These are phyloP conservation scores for Physocephala rufipes DNA, from an alignment of 2,888 invertebrate species.

Conservation along the genomic window DNA sequence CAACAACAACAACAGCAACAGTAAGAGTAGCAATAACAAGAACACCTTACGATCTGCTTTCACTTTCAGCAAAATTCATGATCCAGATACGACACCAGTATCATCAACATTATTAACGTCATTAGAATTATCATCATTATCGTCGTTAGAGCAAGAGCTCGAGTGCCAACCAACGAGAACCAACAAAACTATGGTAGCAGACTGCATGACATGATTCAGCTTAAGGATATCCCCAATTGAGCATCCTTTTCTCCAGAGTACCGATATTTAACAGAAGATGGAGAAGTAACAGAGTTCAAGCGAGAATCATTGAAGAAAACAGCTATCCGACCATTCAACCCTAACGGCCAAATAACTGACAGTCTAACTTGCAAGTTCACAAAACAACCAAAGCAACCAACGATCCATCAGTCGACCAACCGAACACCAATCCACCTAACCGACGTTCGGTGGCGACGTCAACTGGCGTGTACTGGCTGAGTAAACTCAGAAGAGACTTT, in stretches of 20 bases:
- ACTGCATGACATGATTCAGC: conserved; percentile 24
- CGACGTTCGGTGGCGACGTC: too few relatives aligned
- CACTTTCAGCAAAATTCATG: conserved; percentile 47
- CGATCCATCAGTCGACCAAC: conserved; percentile 5
- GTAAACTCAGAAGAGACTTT: conserved; percentile 14
- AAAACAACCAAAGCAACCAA: too few relatives aligned
- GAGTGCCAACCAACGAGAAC: conserved; percentile 15
- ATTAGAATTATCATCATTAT: neutral
- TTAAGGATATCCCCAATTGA: conserved; percentile 32
- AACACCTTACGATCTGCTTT: conserved; percentile 45
- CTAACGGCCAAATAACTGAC: neutral
- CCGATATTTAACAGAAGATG: neutral
- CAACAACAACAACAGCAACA: conserved; percentile 38
- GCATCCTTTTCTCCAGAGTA: conserved; percentile 33
- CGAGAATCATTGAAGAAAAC: conserved; percentile 4
- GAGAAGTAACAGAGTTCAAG: too few relatives aligned
- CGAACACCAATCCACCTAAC: too few relatives aligned
- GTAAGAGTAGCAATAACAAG: neutral
- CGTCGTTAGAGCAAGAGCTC: neutral
- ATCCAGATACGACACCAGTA: conserved; percentile 12
- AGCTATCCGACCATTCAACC: neutral
- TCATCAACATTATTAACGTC: conserved; percentile 1
- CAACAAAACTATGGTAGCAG: conserved; percentile 9
- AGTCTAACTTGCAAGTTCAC: too few relatives aligned
- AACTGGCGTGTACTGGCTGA: neutral